Conservation (phyloP, 2,888 invertebrate genomes). For the Brachyptera risi region DNA sequence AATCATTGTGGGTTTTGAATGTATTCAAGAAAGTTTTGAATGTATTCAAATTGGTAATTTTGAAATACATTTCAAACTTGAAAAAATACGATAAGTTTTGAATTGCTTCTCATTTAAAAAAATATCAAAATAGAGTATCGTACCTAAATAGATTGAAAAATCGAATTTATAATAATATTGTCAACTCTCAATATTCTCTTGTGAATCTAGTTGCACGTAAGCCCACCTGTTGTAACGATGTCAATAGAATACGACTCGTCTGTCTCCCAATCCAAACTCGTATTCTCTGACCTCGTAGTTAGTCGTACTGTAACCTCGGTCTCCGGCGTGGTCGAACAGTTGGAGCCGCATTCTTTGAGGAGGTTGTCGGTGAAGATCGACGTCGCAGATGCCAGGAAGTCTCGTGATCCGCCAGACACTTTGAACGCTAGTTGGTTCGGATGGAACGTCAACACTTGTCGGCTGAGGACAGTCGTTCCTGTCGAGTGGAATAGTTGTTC, state of each 20-base stretch:
- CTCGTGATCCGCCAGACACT: not conserved
- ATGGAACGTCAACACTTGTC: conserved; percentile 21
- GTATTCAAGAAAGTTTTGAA: no score
- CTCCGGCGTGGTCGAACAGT: conserved; percentile 49
- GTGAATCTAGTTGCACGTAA: no score
- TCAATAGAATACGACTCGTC: conserved; percentile 64
- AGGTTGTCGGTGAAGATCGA: conserved; percentile 53
- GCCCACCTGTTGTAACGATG: no score
- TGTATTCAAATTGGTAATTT: no score
- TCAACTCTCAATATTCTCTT: no score
- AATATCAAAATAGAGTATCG: no score
- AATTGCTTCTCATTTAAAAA: no score
- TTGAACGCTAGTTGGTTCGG: conserved; percentile 11
- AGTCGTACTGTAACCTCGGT: conserved; percentile 48
- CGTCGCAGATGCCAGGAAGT: not conserved
- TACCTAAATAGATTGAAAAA: no score
- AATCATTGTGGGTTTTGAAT: no score
- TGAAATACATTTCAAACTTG: no score
- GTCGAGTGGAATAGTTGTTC: not conserved
- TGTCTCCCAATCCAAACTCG: conserved; percentile 58
- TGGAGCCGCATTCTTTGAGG: conserved; percentile 54
- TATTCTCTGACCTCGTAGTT: conserved; percentile 48
- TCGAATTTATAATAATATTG: no score
- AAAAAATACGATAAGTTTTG: no score
- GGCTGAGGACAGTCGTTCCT: conserved; percentile 28